Conservation (phyloP, 2,113 vertebrate genomes). For the Salvelinus fontinalis region DNA sequence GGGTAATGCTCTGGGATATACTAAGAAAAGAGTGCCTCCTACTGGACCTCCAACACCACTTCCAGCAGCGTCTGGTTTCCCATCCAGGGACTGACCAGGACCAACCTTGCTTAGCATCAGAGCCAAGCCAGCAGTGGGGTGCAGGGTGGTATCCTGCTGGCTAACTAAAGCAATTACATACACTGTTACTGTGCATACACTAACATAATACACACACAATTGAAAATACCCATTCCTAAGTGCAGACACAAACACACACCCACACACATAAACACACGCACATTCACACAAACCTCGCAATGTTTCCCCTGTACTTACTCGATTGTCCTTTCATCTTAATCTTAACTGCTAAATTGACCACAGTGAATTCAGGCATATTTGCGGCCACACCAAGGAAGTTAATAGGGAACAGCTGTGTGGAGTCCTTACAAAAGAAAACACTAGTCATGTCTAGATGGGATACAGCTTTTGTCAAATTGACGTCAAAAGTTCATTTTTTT, state of each 20-base stretch:
- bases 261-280: slow-evolving; percentile 4
- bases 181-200: background rate
- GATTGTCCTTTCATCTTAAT: slow-evolving; percentile 62
- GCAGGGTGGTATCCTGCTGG: too few species aligned
- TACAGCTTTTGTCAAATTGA: too few species aligned
- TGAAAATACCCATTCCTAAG: background rate
- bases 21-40: too few species aligned
- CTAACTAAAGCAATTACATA: background rate
- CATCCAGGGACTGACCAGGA: too few species aligned
- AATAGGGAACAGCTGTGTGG: slow-evolving; percentile 55
- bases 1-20: too few species aligned
- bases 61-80: too few species aligned
- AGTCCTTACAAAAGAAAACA: background rate
- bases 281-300: slow-evolving; percentile 1
- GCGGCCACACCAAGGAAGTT: slow-evolving; percentile 62
- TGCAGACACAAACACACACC: background rate
- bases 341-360: slow-evolving; percentile 61
- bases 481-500: too few species aligned
- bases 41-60: too few species aligned
- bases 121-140: too few species aligned
- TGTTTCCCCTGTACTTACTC: slow-evolving; percentile 54
- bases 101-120: too few species aligned
- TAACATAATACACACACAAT: background rate
- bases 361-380: slow-evolving; percentile 59
- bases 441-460: background rate